Percentiles rank a stretch among this genome's conserved stretches.
Conservation (phyloP, 2,113 vertebrate genomes). For the Phoenicopterus ruber region DNA sequence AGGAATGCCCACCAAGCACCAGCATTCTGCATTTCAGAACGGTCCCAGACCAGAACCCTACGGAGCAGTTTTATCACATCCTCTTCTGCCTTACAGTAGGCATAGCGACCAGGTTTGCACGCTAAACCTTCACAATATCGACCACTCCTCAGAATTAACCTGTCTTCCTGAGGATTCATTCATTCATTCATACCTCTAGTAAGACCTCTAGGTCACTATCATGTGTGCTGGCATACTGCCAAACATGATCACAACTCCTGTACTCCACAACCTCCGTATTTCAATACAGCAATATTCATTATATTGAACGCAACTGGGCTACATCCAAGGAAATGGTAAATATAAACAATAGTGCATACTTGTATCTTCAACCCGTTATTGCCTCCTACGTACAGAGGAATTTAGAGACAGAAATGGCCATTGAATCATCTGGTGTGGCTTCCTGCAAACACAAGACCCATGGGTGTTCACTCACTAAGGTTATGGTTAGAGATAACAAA, state of each 20-base stretch:
- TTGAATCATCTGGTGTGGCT: background rate
- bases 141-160: background rate
- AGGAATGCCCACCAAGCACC: background rate
- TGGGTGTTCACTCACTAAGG: background rate
- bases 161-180: background rate
- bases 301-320: background rate
- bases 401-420: background rate
- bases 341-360: background rate
- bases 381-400: background rate
- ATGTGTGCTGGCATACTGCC: background rate
- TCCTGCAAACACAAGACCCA: background rate
- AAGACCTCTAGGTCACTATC: background rate
- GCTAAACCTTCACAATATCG: background rate
- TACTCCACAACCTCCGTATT: background rate
- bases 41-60: background rate
- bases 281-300: background rate
- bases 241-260: background rate
- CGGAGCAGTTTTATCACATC: background rate
- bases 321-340: background rate
- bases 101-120: background rate
- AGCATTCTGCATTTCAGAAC: background rate
- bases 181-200: background rate
- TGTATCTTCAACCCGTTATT: background rate
- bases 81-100: background rate
- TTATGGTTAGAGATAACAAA: background rate